A percentile compares a stretch with the other conserved stretches of the same genome.
Evolutionary conservation across 2,797 vertebrate genomes (phyloP).

Genomic region (Poecilia picta): DNA sequence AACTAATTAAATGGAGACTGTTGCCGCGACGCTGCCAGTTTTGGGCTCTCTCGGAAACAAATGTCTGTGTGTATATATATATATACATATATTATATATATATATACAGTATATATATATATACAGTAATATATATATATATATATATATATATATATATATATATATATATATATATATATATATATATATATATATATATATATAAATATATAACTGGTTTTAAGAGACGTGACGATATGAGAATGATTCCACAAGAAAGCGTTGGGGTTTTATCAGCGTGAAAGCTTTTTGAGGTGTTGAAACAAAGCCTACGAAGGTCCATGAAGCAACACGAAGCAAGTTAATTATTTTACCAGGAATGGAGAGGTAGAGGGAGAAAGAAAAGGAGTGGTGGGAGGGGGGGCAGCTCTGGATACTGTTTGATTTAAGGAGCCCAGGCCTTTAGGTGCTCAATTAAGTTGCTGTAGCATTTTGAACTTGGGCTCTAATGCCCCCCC

Average conservation of each 20-base stretch:
- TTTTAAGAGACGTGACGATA: constrained; percentile 49
- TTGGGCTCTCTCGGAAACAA: constrained; percentile 80
- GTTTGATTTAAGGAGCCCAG: constrained; percentile 97
- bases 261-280: constrained; percentile 44
- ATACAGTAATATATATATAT: neutral
- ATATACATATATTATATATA: no score
- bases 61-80: constrained; percentile 8
- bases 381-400: constrained; percentile 38
- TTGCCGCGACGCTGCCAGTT: constrained; percentile 89
- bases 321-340: constrained; percentile 49
- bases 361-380: neutral
- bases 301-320: constrained; percentile 43
- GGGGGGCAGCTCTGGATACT: constrained; percentile 87
- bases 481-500: constrained; percentile 92
- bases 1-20: constrained; percentile 99
- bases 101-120: constrained; percentile 12
- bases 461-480: constrained; percentile 96
- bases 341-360: constrained; percentile 93
- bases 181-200: neutral
- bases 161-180: constrained; percentile 16
- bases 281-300: constrained; percentile 27
- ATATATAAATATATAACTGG: constrained; percentile 39
- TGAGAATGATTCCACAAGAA: neutral
- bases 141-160: constrained; percentile 44
- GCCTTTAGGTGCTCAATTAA: constrained; percentile 99